phyloP scores from a whole-genome alignment of 2,797 vertebrate genomes.

The Macroramphosus scolopax region DNA sequence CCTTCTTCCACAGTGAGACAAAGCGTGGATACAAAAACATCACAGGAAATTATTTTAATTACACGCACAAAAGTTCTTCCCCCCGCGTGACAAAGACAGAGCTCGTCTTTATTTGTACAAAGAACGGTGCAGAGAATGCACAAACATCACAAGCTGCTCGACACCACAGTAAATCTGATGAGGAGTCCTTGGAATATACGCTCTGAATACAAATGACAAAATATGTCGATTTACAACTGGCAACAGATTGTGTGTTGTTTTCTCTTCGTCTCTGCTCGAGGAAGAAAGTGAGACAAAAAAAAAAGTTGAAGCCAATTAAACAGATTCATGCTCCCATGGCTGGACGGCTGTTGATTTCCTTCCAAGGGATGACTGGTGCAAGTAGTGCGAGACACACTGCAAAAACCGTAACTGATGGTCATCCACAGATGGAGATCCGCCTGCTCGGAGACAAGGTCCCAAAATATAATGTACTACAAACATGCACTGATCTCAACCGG shows the following conservation, averaged over 20 bases:
- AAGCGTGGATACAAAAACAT: constrained; percentile 9
- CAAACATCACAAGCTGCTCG: too few relatives aligned
- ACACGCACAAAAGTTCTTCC: constrained; percentile 9
- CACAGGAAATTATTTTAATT: constrained; percentile 14
- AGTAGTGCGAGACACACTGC: too few relatives aligned
- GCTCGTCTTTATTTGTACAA: constrained; percentile 34
- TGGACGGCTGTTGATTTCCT: constrained; percentile 1
- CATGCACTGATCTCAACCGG: not conserved
- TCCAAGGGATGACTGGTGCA: not conserved
- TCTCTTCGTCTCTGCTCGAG: too few relatives aligned
- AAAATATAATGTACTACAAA: constrained; percentile 1
- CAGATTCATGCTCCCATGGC: too few relatives aligned
- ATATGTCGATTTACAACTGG: not conserved
- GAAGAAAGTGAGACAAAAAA: not conserved
- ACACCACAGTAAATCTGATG: constrained; percentile 34
- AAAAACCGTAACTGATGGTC: too few relatives aligned
- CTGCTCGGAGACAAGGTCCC: constrained; percentile 4
- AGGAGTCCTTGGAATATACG: not conserved
- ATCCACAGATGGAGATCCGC: constrained; percentile 1
- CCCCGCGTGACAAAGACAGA: too few relatives aligned
- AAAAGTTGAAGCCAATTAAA: too few relatives aligned
- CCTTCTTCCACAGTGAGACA: not conserved
- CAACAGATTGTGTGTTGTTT: constrained; percentile 8
- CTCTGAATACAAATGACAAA: constrained; percentile 32
- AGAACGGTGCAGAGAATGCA: constrained; percentile 22